Percentiles rank a stretch among this genome's conserved stretches.
Conservation (phyloP, 2,888 invertebrate species). For the Ommatoiulus sabulosus region DNA sequence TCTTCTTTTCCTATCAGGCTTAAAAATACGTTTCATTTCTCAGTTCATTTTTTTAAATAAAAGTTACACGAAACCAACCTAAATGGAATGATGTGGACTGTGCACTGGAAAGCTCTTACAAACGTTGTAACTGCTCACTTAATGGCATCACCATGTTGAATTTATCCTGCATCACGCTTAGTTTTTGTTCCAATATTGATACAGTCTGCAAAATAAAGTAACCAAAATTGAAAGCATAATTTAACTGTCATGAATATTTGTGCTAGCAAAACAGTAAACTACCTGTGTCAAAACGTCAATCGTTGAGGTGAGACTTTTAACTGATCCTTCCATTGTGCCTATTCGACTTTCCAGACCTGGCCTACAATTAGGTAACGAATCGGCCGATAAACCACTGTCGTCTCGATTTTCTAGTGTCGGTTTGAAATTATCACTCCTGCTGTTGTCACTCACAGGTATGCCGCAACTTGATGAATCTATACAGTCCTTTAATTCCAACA, state of each 20-base stretch:
- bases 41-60: too few species aligned
- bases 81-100: not conserved
- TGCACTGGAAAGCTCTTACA: not conserved
- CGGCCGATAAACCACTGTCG: not conserved
- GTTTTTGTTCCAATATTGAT: conserved; percentile 50
- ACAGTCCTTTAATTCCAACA: not conserved
- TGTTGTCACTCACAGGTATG: not conserved
- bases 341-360: not conserved
- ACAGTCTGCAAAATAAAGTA: conserved; percentile 29
- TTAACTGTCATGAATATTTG: not conserved
- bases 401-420: not conserved
- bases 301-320: not conserved
- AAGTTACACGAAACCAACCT: not conserved
- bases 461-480: not conserved
- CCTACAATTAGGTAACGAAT: not conserved
- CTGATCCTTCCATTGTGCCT: not conserved
- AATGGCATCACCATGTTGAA: not conserved
- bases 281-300: conserved; percentile 9
- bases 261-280: not conserved
- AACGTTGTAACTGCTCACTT: not conserved
- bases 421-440: not conserved
- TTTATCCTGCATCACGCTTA: conserved; percentile 49
- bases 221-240: not conserved
- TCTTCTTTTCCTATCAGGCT: too few species aligned
- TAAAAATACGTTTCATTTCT: too few species aligned